phyloP scores from a whole-genome alignment of 2,888 invertebrate genomes.

The Epinotia ramella region DNA sequence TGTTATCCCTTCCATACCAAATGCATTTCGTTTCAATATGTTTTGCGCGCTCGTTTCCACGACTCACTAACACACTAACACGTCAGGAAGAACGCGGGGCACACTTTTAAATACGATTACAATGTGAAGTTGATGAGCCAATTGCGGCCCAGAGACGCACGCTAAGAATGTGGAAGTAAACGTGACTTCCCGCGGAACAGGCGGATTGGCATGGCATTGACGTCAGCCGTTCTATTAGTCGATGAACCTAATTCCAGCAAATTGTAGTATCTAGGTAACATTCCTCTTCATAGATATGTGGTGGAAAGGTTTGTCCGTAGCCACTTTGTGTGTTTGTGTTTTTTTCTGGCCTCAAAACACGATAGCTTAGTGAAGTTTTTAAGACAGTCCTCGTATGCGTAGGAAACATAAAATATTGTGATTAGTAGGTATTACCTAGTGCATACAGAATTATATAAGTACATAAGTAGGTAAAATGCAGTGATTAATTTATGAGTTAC shows the following conservation, averaged over 20 bases:
- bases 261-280: conserved; percentile 11
- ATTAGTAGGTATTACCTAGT: no score
- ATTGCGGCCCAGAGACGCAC: not conserved
- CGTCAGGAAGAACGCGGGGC: not conserved
- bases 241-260: conserved; percentile 36
- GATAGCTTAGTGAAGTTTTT: no score
- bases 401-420: no score
- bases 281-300: conserved; percentile 6
- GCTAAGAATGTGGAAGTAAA: conserved; percentile 30
- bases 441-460: no score
- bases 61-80: not conserved
- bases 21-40: not conserved
- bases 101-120: not conserved
- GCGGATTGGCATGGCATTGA: conserved; percentile 9
- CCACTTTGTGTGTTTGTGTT: not conserved
- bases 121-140: not conserved
- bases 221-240: conserved; percentile 37
- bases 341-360: no score
- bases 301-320: not conserved
- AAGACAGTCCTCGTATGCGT: no score
- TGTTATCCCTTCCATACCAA: not conserved
- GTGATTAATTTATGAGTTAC: no score
- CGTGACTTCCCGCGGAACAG: conserved; percentile 31
- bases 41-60: not conserved
- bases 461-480: no score